Conservation (phyloP, 1,140 invertebrate genomes). For the Carposina sasakii region DNA sequence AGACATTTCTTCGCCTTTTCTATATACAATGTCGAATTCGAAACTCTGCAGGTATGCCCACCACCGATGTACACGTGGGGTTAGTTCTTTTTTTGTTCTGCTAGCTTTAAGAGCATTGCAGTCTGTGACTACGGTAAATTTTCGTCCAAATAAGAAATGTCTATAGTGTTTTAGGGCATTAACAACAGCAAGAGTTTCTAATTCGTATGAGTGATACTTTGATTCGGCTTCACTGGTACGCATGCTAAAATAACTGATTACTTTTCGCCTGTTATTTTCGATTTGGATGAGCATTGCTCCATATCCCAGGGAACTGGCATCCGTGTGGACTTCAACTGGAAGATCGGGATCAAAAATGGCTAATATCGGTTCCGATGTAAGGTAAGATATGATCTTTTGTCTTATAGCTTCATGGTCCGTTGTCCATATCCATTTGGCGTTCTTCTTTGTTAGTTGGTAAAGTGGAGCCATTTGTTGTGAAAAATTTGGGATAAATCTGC, state of each 20-base stretch:
- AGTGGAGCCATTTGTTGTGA: slow-evolving; percentile 37
- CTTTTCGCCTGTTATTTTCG: slow-evolving; percentile 13
- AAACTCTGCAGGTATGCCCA: slow-evolving; percentile 18
- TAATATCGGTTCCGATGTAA: slow-evolving; percentile 24
- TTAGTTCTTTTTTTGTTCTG: slow-evolving; percentile 14
- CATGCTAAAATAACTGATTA: slow-evolving; percentile 7
- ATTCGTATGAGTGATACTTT: slow-evolving; percentile 47
- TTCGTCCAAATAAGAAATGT: slow-evolving; percentile 35
- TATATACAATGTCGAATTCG: slow-evolving; percentile 17
- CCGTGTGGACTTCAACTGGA: slow-evolving; percentile 9
- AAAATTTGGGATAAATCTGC: slow-evolving; percentile 59
- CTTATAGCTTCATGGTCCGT: slow-evolving; percentile 1
- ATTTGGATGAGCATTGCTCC: slow-evolving; percentile 24
- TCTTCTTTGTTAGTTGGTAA: slow-evolving; percentile 18
- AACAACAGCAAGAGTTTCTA: slow-evolving; percentile 38
- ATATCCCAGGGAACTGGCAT: slow-evolving; percentile 20
- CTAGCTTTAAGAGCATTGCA: slow-evolving; percentile 24
- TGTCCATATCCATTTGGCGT: slow-evolving; percentile 6
- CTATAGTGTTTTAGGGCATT: slow-evolving; percentile 34
- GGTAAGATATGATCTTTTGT: neutral
- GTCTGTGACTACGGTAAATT: slow-evolving; percentile 31
- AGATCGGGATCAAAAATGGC: slow-evolving; percentile 25
- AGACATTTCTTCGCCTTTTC: slow-evolving; percentile 17
- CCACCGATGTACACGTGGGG: slow-evolving; percentile 11
- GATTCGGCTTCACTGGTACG: neutral